Percentiles rank a stretch among this genome's conserved stretches.
These are phyloP conservation scores for Drosophila ironensis DNA, from an alignment of 1,140 invertebrate species.

Conservation along the genomic window DNA sequence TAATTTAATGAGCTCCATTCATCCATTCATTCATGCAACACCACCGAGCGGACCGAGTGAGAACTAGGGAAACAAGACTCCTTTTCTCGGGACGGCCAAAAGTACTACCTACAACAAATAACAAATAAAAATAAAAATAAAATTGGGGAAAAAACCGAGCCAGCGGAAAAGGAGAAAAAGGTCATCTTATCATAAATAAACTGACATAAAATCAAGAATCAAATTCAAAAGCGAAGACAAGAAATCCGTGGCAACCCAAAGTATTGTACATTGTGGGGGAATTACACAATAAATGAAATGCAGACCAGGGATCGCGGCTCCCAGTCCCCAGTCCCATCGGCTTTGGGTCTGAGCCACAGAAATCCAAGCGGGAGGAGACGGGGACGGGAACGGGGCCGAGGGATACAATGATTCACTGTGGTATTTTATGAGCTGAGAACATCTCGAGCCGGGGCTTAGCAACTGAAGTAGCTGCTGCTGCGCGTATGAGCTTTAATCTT, in stretches of 20 bases:
- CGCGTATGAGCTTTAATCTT: conserved; percentile 6
- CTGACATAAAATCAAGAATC: conserved; percentile 81
- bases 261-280: conserved; percentile 73
- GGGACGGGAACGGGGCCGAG: neutral
- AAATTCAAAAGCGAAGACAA: conserved; percentile 71
- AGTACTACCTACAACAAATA: no score
- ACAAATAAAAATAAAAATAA: conserved; percentile 16
- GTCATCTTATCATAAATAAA: conserved; percentile 81
- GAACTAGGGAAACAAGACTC: conserved; percentile 52
- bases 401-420: conserved; percentile 66
- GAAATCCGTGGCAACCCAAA: conserved; percentile 75
- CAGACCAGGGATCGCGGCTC: conserved; percentile 59
- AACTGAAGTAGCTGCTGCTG: conserved; percentile 56
- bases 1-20: conserved; percentile 77
- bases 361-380: neutral
- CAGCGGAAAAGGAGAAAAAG: conserved; percentile 49
- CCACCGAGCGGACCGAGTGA: conserved; percentile 31
- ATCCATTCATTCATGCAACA: conserved; percentile 60
- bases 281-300: conserved; percentile 81
- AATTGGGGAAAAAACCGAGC: conserved; percentile 3
- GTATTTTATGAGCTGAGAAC: conserved; percentile 79
- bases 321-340: conserved; percentile 1
- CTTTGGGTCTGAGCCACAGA: conserved; percentile 1
- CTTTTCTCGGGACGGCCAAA: conserved; percentile 30
- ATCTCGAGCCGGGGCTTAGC: conserved; percentile 47